phyloP scores from a whole-genome alignment of 2,888 invertebrate genomes.

The Andrena praecox region DNA sequence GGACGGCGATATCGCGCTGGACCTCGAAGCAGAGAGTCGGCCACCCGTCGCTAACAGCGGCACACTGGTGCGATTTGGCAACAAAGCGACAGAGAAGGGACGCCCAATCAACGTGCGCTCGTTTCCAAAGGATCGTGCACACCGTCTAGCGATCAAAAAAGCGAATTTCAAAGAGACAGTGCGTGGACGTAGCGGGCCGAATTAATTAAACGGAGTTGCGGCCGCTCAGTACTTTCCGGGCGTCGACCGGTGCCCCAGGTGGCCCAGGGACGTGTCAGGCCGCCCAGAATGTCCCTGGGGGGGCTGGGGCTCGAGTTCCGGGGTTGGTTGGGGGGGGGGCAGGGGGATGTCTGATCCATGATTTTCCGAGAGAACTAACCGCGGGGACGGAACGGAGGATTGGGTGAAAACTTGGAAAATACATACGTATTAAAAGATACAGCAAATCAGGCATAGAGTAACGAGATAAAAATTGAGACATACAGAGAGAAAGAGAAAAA shows the following conservation, averaged over 20 bases:
- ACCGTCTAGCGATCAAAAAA: constrained; percentile 83
- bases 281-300: too few relatives aligned
- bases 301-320: too few relatives aligned
- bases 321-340: background rate
- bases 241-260: constrained; percentile 3
- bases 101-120: constrained; percentile 84
- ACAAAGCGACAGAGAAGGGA: constrained; percentile 84
- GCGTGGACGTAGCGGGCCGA: constrained; percentile 55
- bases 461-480: constrained; percentile 43
- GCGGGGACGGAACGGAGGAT: background rate
- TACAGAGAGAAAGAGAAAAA: constrained; percentile 47
- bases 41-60: constrained; percentile 50
- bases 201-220: constrained; percentile 29
- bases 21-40: constrained; percentile 20
- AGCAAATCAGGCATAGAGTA: constrained; percentile 26
- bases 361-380: constrained; percentile 2
- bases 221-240: constrained; percentile 35
- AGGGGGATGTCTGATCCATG: background rate
- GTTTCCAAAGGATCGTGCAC: constrained; percentile 77
- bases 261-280: background rate
- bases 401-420: constrained; percentile 1
- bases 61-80: constrained; percentile 76
- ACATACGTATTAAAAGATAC: constrained; percentile 3
- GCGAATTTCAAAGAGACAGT: constrained; percentile 66
- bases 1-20: background rate